Evolutionary conservation across 2,888 invertebrate genomes (phyloP).

Genomic region (Neoscelio sp.): DNA sequence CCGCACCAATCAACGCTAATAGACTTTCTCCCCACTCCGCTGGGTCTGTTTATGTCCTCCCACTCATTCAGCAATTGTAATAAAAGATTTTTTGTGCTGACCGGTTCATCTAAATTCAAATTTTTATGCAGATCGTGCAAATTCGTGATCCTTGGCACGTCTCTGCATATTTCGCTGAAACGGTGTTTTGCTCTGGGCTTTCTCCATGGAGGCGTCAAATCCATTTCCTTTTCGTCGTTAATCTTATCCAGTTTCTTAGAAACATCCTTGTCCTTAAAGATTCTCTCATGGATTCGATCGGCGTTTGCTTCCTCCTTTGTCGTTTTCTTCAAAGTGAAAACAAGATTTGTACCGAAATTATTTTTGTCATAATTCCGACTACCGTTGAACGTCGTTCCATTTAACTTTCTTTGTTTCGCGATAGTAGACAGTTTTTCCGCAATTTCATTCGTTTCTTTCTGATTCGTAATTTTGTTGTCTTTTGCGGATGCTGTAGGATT

Average conservation of each 20-base stretch:
- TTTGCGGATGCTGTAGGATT: conserved; percentile 4
- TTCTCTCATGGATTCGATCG: not conserved
- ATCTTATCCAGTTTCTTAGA: conserved; percentile 4
- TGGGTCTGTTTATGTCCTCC: conserved; percentile 85
- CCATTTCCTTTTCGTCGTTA: conserved; percentile 71
- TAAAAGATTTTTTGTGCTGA: conserved; percentile 89
- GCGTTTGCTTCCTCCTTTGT: conserved; percentile 13
- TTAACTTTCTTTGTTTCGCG: conserved; percentile 76
- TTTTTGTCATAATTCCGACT: conserved; percentile 72
- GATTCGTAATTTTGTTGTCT: conserved; percentile 10
- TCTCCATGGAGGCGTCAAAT: conserved; percentile 80
- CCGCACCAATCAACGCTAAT: conserved; percentile 91
- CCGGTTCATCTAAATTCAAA: conserved; percentile 79
- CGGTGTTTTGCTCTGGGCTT: conserved; percentile 76
- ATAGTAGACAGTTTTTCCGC: conserved; percentile 79
- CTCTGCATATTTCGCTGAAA: conserved; percentile 80
- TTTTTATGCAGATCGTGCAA: conserved; percentile 78
- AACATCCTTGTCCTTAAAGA: not conserved
- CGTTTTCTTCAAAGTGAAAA: conserved; percentile 61
- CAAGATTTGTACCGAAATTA: conserved; percentile 16
- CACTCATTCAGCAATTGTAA: conserved; percentile 90
- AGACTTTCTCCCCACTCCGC: conserved; percentile 85
- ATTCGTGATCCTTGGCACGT: conserved; percentile 80
- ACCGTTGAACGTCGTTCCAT: conserved; percentile 80
- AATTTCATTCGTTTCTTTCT: conserved; percentile 77